Percentiles rank a stretch among this genome's conserved stretches.
Evolutionary conservation across 2,797 vertebrate species (phyloP).

Genomic region (Myiotriccus ornatus): DNA sequence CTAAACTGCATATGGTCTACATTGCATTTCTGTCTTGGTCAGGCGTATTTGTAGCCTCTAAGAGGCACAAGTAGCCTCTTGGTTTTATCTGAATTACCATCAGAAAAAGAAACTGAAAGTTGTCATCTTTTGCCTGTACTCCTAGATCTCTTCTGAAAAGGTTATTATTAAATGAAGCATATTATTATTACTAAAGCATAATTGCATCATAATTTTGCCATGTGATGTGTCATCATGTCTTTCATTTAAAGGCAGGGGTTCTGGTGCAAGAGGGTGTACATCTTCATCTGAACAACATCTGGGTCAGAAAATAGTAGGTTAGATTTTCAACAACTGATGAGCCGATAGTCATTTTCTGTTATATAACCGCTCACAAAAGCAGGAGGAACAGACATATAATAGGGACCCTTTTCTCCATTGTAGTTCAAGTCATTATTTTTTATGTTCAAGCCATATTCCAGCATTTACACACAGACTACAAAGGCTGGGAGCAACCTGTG

Average conservation of each 20-base stretch:
- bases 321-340: conserved; percentile 5
- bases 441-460: background rate
- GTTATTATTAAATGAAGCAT: conserved; percentile 3
- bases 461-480: background rate
- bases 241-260: conserved; percentile 12
- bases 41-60: background rate
- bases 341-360: conserved; percentile 27
- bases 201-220: background rate
- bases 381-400: background rate
- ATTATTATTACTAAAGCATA: conserved; percentile 6
- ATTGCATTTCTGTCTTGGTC: background rate
- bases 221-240: background rate
- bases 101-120: conserved; percentile 43
- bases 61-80: background rate
- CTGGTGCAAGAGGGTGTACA: background rate
- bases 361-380: background rate
- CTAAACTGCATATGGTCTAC: background rate
- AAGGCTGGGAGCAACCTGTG: background rate
- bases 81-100: background rate
- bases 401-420: background rate
- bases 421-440: background rate
- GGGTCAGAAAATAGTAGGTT: conserved; percentile 47
- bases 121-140: background rate
- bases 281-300: conserved; percentile 24
- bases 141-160: conserved; percentile 6